phyloP scores from a whole-genome alignment of 2,113 vertebrate genomes.

The Chlorocebus sabaeus region DNA sequence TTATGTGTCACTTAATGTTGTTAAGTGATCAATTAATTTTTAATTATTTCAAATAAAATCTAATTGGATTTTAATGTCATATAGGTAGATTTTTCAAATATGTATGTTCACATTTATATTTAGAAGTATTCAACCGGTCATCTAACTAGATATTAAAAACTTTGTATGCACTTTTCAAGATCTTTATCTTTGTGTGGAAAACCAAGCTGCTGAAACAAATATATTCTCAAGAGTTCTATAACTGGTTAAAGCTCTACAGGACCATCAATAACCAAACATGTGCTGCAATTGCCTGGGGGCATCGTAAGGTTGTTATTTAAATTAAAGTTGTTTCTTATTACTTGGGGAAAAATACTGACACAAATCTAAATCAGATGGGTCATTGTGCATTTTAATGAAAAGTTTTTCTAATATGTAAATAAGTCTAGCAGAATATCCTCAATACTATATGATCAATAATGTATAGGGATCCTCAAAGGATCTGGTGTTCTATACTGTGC shows the following conservation, averaged over 20 bases:
- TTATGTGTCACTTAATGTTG: not conserved
- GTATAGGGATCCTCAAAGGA: not conserved
- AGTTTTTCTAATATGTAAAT: constrained; percentile 4
- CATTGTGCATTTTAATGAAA: constrained; percentile 33
- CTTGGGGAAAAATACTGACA: not conserved
- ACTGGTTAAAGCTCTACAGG: not conserved
- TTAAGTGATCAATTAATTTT: not conserved
- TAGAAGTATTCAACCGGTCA: not conserved
- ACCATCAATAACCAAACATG: constrained; percentile 7
- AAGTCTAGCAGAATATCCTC: not conserved
- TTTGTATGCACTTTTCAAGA: not conserved
- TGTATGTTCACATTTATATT: not conserved
- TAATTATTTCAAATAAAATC: constrained; percentile 23
- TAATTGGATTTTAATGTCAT: not conserved
- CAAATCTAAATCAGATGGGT: constrained; percentile 47
- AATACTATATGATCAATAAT: not conserved
- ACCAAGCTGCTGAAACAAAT: constrained; percentile 30
- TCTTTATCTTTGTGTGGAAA: not conserved
- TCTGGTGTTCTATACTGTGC: not conserved
- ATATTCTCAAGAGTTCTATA: constrained; percentile 51
- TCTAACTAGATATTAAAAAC: not conserved
- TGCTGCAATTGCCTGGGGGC: not conserved
- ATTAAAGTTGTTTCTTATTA: constrained; percentile 53
- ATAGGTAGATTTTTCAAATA: not conserved
- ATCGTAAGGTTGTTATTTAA: constrained; percentile 37